phyloP scores from a whole-genome alignment of 2,797 vertebrate species.

The Potorous gilbertii region DNA sequence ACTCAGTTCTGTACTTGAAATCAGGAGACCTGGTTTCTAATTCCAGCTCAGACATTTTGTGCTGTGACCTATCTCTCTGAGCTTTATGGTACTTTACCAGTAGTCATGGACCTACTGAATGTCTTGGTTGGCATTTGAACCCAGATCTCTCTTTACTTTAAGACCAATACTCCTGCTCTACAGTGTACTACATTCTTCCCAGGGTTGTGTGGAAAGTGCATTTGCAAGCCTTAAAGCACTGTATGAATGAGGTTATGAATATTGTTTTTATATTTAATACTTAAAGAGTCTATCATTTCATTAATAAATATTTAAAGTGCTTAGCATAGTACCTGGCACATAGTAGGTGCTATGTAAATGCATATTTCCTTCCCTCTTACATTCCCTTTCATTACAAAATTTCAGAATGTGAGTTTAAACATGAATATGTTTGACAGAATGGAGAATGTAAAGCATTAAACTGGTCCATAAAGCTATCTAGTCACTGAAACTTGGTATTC shows the following conservation, averaged over 20 bases:
- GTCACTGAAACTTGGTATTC: conserved; percentile 41
- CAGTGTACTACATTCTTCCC: neutral
- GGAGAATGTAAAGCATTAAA: conserved; percentile 57
- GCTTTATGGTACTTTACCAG: neutral
- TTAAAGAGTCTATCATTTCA: neutral
- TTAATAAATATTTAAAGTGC: neutral
- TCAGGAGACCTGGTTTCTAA: neutral
- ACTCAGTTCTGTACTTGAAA: neutral
- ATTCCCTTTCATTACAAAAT: neutral
- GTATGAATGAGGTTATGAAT: neutral
- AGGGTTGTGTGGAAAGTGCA: neutral
- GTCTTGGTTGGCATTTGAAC: neutral
- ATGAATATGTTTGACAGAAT: conserved; percentile 36
- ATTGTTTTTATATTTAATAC: neutral
- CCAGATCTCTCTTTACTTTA: neutral
- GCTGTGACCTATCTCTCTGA: neutral
- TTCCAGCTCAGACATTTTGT: neutral
- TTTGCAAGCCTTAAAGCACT: neutral
- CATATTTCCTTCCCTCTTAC: neutral
- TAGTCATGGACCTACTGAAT: neutral
- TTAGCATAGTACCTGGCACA: neutral
- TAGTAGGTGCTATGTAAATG: neutral
- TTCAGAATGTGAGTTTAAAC: neutral
- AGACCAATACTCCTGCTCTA: neutral
- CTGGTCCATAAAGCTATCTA: conserved; percentile 45